phyloP scores from a whole-genome alignment of 2,797 vertebrate genomes.

The Lutjanus campechanus region DNA sequence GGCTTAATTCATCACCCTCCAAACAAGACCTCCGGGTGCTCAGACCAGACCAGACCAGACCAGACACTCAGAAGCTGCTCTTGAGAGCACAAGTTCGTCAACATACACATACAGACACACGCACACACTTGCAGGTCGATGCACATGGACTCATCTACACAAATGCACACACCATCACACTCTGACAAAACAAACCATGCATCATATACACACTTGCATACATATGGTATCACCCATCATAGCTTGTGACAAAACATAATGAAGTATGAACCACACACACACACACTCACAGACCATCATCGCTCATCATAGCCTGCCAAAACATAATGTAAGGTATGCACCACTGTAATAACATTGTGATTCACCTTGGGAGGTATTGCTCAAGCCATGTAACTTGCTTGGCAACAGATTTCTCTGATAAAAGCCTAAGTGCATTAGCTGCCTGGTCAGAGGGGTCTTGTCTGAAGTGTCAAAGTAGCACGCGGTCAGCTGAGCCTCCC shows the following conservation, averaged over 20 bases:
- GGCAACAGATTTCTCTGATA: slow-evolving; percentile 62
- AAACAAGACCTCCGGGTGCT: slow-evolving; percentile 69
- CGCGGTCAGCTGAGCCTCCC: slow-evolving; percentile 50
- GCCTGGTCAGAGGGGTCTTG: slow-evolving; percentile 36
- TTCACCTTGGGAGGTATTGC: slow-evolving; percentile 65
- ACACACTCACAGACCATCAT: slow-evolving; percentile 36
- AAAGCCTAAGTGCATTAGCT: slow-evolving; percentile 61
- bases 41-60: slow-evolving; percentile 36
- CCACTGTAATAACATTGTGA: slow-evolving; percentile 65
- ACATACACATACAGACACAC: neutral
- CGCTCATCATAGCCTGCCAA: slow-evolving; percentile 59
- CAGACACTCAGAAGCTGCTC: slow-evolving; percentile 47
- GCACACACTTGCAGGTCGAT: neutral
- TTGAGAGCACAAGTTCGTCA: neutral
- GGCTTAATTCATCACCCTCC: slow-evolving; percentile 77
- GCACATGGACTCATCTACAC: slow-evolving; percentile 18
- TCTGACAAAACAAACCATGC: slow-evolving; percentile 51
- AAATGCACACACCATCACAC: slow-evolving; percentile 38
- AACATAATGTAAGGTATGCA: slow-evolving; percentile 63
- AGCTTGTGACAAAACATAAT: slow-evolving; percentile 53
- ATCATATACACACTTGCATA: slow-evolving; percentile 46
- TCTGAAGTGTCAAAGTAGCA: slow-evolving; percentile 46
- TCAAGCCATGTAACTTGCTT: slow-evolving; percentile 41
- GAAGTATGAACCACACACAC: slow-evolving; percentile 39
- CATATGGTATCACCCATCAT: slow-evolving; percentile 28